Evolutionary conservation across 1,140 invertebrate genomes (phyloP).

Genomic region (Drosophila murphyi): DNA sequence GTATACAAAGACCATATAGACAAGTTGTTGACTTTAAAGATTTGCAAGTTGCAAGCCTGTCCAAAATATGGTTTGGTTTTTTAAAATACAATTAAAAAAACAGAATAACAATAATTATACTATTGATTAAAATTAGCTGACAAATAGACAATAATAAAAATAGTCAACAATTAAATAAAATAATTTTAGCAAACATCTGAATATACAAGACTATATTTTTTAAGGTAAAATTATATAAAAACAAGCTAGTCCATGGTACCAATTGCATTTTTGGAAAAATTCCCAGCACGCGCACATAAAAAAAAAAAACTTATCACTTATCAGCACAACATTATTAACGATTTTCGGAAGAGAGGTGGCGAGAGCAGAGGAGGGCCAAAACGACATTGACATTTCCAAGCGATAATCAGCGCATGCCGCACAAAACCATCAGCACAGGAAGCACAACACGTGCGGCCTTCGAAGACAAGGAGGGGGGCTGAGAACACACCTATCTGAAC

Average conservation of each 20-base stretch:
- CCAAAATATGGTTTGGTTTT: too few relatives aligned
- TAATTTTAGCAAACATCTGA: too few relatives aligned
- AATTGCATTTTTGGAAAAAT: conserved; percentile 12
- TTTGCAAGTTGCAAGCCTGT: too few relatives aligned
- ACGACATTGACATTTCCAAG: conserved; percentile 19
- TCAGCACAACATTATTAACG: not conserved
- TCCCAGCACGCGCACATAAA: conserved; percentile 7
- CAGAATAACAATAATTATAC: too few relatives aligned
- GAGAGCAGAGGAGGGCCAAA: not conserved
- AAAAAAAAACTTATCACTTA: conserved; percentile 7
- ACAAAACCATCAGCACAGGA: not conserved
- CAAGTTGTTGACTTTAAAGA: too few relatives aligned
- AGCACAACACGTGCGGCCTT: conserved; percentile 23
- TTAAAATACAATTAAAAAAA: too few relatives aligned
- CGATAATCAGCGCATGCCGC: conserved; percentile 12
- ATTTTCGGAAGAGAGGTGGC: conserved; percentile 10
- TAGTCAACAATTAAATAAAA: too few relatives aligned
- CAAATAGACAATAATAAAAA: not conserved
- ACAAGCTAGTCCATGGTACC: not conserved
- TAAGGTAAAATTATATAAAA: too few relatives aligned
- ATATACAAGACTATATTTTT: too few relatives aligned
- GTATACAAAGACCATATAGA: too few relatives aligned
- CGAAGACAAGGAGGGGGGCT: too few relatives aligned
- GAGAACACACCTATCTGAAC: conserved; percentile 14
- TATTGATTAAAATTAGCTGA: too few relatives aligned